Conservation (phyloP, 1,140 invertebrate genomes). For the Diabrotica undecimpunctata region DNA sequence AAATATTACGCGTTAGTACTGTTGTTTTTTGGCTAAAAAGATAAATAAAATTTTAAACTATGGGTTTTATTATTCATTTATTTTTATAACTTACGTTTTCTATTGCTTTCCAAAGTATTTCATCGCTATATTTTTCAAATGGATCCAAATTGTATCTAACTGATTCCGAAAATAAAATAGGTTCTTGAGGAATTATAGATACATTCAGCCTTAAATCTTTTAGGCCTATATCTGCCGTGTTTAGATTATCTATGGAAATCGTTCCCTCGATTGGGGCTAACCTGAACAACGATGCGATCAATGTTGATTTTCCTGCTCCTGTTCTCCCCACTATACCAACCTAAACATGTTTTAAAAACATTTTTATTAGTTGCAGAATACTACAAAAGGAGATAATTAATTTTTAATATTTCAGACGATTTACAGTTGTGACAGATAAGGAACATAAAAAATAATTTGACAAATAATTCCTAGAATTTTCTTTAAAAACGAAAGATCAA, state of each 20-base stretch:
- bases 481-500: too few species aligned
- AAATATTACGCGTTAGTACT: too few species aligned
- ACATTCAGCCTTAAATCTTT: slow-evolving; percentile 69
- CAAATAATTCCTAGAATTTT: too few species aligned
- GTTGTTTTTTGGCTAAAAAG: too few species aligned
- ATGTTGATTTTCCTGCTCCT: slow-evolving; percentile 76
- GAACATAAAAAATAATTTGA: too few species aligned
- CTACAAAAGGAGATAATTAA: too few species aligned
- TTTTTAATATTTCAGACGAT: too few species aligned
- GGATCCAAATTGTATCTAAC: slow-evolving; percentile 82
- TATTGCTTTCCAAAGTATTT: slow-evolving; percentile 62
- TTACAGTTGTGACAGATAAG: not conserved
- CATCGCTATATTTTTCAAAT: slow-evolving; percentile 65
- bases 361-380: too few species aligned
- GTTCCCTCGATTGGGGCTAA: slow-evolving; percentile 61
- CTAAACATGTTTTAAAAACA: too few species aligned
- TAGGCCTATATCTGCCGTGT: slow-evolving; percentile 62
- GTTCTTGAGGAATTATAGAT: slow-evolving; percentile 84
- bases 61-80: too few species aligned
- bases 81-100: slow-evolving; percentile 45
- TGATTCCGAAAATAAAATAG: slow-evolving; percentile 71
- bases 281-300: slow-evolving; percentile 71
- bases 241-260: slow-evolving; percentile 68
- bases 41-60: too few species aligned
- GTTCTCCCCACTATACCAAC: slow-evolving; percentile 23